Conservation (phyloP, 2,888 invertebrate genomes). For the Platypus cylindrus region DNA sequence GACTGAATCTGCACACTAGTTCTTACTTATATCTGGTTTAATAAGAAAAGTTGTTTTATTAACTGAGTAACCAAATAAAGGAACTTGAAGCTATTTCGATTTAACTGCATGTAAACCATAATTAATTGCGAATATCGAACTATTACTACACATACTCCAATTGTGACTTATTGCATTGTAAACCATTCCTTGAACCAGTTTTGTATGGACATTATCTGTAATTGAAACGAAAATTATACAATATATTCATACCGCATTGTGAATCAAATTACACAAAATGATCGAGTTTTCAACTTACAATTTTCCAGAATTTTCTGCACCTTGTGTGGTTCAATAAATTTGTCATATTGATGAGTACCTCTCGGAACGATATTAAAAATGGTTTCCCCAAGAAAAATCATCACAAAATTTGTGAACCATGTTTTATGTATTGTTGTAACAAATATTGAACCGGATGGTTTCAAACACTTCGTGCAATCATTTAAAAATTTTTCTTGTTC, state of each 20-base stretch:
- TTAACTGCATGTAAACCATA: too few relatives aligned
- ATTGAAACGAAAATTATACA: neutral
- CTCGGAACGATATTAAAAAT: conserved; percentile 58
- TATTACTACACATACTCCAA: conserved; percentile 60
- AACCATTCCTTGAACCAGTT: conserved; percentile 59
- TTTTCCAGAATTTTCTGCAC: conserved; percentile 56
- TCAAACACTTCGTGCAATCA: conserved; percentile 42
- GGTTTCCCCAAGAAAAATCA: conserved; percentile 66
- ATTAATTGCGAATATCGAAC: too few relatives aligned
- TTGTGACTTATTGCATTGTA: conserved; percentile 59
- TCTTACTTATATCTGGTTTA: too few relatives aligned
- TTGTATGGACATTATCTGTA: conserved; percentile 32
- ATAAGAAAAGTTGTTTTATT: too few relatives aligned
- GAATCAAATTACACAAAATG: neutral
- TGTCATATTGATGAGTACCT: conserved; percentile 86
- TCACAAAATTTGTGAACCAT: conserved; percentile 49
- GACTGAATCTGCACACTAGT: too few relatives aligned
- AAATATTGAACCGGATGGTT: conserved; percentile 55
- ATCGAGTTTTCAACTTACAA: conserved; percentile 62
- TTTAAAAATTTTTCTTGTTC: conserved; percentile 57
- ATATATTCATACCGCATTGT: neutral
- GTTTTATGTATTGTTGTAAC: conserved; percentile 56
- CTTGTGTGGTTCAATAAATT: conserved; percentile 71
- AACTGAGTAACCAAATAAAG: too few relatives aligned
- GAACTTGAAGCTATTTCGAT: too few relatives aligned